Percentiles rank a stretch among this genome's conserved stretches.
Evolutionary conservation across 2,888 invertebrate species (phyloP).

Genomic region (Bombylius major): DNA sequence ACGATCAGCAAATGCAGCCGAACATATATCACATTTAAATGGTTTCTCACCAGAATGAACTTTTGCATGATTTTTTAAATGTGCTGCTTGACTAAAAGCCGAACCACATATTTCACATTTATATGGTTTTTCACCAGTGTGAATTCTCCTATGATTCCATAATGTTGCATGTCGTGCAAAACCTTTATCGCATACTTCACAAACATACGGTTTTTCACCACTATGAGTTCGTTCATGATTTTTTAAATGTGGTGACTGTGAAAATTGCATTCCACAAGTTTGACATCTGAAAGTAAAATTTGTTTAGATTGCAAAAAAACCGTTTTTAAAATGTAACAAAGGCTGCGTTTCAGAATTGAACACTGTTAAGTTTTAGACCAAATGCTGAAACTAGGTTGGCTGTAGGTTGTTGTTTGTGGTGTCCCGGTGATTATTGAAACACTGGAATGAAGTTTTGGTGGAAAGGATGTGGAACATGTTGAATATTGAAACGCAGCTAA

Average conservation of each 20-base stretch:
- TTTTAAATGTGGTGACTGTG: slow-evolving; percentile 76
- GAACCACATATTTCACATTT: slow-evolving; percentile 81
- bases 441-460: too few species aligned
- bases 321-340: neutral
- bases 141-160: slow-evolving; percentile 80
- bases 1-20: slow-evolving; percentile 76
- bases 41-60: slow-evolving; percentile 72
- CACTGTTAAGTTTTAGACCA: neutral
- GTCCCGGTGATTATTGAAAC: too few species aligned
- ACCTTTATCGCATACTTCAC: slow-evolving; percentile 79
- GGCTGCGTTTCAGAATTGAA: neutral
- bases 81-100: slow-evolving; percentile 80
- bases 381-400: too few species aligned
- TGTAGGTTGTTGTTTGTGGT: too few species aligned
- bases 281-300: slow-evolving; percentile 47
- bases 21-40: slow-evolving; percentile 70
- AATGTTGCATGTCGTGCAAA: slow-evolving; percentile 78
- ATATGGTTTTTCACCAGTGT: slow-evolving; percentile 51
- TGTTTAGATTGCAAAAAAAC: neutral
- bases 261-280: slow-evolving; percentile 84
- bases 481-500: neutral
- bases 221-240: slow-evolving; percentile 82
- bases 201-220: slow-evolving; percentile 77
- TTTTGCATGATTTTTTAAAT: slow-evolving; percentile 78
- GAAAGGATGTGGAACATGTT: too few species aligned